These are phyloP conservation scores for Cephalopholis sonnerati DNA, from an alignment of 2,113 vertebrate species.

Conservation along the genomic window DNA sequence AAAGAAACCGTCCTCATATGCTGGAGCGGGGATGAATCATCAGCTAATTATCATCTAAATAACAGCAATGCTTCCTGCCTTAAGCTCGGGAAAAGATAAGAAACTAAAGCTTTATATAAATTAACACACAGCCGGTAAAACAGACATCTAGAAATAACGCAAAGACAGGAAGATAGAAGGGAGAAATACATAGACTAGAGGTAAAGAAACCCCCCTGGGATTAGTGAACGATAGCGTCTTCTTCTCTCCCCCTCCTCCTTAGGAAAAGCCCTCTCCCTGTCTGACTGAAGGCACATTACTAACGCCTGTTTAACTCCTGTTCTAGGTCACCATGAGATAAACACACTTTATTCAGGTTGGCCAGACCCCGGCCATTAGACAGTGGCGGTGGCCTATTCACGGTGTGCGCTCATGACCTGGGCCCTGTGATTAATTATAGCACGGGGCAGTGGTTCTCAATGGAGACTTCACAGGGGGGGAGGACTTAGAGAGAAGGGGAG, in stretches of 20 bases:
- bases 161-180: neutral
- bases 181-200: neutral
- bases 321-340: conserved; percentile 87
- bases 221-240: conserved; percentile 25
- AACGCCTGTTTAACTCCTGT: conserved; percentile 84
- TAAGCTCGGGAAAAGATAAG: neutral
- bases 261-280: conserved; percentile 48
- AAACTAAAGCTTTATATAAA: neutral
- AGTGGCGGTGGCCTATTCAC: conserved; percentile 72
- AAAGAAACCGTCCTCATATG: conserved; percentile 17
- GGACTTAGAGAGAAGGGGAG: conserved; percentile 18
- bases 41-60: conserved; percentile 53
- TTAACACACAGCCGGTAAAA: neutral
- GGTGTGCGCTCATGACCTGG: conserved; percentile 64
- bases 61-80: conserved; percentile 14
- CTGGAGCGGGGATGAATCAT: conserved; percentile 49
- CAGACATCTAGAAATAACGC: conserved; percentile 6
- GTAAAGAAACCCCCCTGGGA: conserved; percentile 20
- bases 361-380: conserved; percentile 77
- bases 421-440: conserved; percentile 81
- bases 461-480: conserved; percentile 34
- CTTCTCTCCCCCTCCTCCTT: conserved; percentile 14
- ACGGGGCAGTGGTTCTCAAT: conserved; percentile 79
- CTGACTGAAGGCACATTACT: conserved; percentile 77
- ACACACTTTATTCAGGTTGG: conserved; percentile 82